Evolutionary conservation across 2,888 invertebrate genomes (phyloP), one percentile per base, ranked within the genome.

Genomic region (Trichogramma evanescens): DNA sequence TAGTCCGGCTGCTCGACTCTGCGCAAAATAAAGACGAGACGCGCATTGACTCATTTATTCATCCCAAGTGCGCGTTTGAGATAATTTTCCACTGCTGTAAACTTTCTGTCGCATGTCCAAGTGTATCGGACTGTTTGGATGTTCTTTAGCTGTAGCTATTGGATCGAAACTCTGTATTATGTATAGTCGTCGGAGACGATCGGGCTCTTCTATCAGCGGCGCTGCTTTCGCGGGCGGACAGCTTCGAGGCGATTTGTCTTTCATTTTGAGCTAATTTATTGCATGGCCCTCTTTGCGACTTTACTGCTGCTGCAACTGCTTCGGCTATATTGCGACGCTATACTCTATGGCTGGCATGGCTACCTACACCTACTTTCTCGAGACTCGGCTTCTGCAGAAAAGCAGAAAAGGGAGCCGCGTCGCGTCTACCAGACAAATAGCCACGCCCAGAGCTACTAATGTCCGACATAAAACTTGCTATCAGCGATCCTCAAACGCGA

Each of bases 391-490:
- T 26, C 26, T 26, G 3, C 26, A 26, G 26, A 26, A 26, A 26
- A 26, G 26, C 26, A 26, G 26, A 26, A 26, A 26, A 26, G 26
- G 26, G 26, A 26, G 26, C 26, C 26, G 3, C 26, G 26, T 26
- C 26, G 26, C 26, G 26, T 26, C 26, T 26, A 26, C 26, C 26
- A 26, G 26, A 2, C 74, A 71, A 74, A 73, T 72, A 71, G 72
- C 77, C 77, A 77, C 77, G 76, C 77, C 77, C 75, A 75, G 72
- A 72, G 76, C 75, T 73, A 76, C 77, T 77, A 77, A 77, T 77
- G 77, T 77, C 76, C 76, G 74, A 76, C 77, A 77, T 77, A 77
- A 77, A 77, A 77, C 77, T 77, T 75, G 75, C 76, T 76, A 77
- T 77, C 77, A 77, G 77, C 77, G 75, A 77, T 77, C 77, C 76